A percentile compares a stretch with the other conserved stretches of the same genome.
Evolutionary conservation across 1,140 invertebrate genomes (phyloP).

Genomic region (Lepidurus arcticus): DNA sequence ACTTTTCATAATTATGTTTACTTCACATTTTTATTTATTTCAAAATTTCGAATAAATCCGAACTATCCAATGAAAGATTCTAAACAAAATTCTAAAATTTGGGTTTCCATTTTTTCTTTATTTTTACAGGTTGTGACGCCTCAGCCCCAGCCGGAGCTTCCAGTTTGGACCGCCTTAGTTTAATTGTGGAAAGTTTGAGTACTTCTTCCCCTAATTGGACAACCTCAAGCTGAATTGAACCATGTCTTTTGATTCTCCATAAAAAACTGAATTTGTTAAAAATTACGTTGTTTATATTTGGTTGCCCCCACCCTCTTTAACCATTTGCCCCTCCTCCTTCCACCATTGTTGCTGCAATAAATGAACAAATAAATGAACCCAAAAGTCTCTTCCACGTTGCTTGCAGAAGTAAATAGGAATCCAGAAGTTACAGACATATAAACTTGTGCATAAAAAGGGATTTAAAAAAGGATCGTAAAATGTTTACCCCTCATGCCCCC

Average conservation of each 20-base stretch:
- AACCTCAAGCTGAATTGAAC: neutral
- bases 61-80: neutral
- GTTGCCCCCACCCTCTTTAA: too few species aligned
- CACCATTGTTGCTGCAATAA: too few species aligned
- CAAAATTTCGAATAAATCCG: too few species aligned
- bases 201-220: slow-evolving; percentile 10
- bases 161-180: neutral
- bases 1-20: too few species aligned
- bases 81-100: neutral
- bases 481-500: neutral
- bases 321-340: too few species aligned
- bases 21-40: too few species aligned
- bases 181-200: neutral
- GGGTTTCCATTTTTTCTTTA: neutral
- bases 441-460: too few species aligned
- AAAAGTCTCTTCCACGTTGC: too few species aligned
- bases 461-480: neutral
- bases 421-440: too few species aligned
- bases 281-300: neutral
- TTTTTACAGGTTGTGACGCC: slow-evolving; percentile 3
- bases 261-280: neutral
- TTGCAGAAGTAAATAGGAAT: too few species aligned
- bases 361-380: too few species aligned
- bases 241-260: neutral
- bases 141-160: slow-evolving; percentile 1